These are phyloP conservation scores for Dendrolimus punctatus DNA, from an alignment of 1,140 invertebrate genomes.

Conservation along the genomic window DNA sequence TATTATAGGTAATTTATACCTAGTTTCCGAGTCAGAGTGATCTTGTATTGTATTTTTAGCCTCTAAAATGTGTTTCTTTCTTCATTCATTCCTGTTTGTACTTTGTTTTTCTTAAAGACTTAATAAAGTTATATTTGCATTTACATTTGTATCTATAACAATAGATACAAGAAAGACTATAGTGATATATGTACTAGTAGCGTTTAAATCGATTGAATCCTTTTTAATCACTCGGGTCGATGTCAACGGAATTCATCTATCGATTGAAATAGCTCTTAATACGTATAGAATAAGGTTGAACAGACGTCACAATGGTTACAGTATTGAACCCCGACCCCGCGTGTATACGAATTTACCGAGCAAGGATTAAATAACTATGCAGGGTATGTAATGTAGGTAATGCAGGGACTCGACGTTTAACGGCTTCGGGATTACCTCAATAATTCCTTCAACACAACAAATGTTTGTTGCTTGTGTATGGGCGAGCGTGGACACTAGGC, in stretches of 20 bases:
- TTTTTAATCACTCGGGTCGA: constrained; percentile 47
- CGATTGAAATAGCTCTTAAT: constrained; percentile 38
- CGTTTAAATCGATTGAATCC: constrained; percentile 48
- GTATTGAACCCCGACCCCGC: constrained; percentile 26
- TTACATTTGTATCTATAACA: too few relatives aligned
- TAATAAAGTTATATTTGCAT: too few relatives aligned
- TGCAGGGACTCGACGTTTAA: constrained; percentile 60
- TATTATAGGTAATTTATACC: too few relatives aligned
- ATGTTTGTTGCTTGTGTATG: constrained; percentile 44
- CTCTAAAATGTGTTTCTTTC: too few relatives aligned
- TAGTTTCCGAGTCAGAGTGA: too few relatives aligned
- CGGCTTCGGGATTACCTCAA: constrained; percentile 65
- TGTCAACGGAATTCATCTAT: constrained; percentile 25
- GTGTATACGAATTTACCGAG: constrained; percentile 33
- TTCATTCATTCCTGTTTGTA: too few relatives aligned
- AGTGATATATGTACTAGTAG: constrained; percentile 13
- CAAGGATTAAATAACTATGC: constrained; percentile 64
- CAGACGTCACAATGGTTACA: constrained; percentile 14
- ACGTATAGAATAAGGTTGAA: constrained; percentile 35
- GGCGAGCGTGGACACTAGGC: constrained; percentile 20
- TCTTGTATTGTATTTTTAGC: too few relatives aligned
- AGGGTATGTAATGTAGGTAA: constrained; percentile 63
- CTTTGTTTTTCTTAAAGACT: too few relatives aligned
- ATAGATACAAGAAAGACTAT: too few relatives aligned
- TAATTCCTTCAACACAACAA: constrained; percentile 59